Evolutionary conservation across 2,888 invertebrate genomes (phyloP).

Genomic region (Eulithis prunata): DNA sequence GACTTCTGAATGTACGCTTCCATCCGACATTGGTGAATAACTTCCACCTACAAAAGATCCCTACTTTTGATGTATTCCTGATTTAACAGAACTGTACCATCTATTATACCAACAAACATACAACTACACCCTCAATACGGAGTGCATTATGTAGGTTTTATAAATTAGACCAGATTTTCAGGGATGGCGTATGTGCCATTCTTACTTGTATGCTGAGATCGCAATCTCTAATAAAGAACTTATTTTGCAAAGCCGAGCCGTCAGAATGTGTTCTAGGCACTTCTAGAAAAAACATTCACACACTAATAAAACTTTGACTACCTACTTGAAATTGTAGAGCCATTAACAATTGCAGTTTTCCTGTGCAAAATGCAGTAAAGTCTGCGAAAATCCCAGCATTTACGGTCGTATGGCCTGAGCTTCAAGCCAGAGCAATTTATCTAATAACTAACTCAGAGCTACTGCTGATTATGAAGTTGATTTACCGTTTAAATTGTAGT

Average conservation of each 20-base stretch:
- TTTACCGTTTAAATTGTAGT: conserved; percentile 3
- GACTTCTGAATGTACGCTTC: conserved; percentile 39
- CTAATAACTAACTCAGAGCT: conserved; percentile 11
- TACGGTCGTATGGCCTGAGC: conserved; percentile 8
- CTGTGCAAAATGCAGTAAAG: conserved; percentile 15
- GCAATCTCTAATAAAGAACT: no score
- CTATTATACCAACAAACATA: background rate
- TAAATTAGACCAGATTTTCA: no score
- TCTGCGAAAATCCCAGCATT: conserved; percentile 15
- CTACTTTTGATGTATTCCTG: conserved; percentile 1
- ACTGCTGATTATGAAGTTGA: conserved; percentile 11
- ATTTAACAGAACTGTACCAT: no score
- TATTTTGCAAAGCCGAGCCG: background rate
- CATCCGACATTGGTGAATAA: conserved; percentile 38
- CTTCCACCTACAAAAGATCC: conserved; percentile 9
- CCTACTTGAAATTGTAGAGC: conserved; percentile 7
- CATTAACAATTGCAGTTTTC: conserved; percentile 21
- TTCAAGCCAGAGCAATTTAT: conserved; percentile 12
- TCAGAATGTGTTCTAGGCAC: background rate
- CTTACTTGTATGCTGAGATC: no score
- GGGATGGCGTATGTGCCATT: no score
- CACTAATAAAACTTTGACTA: conserved; percentile 10
- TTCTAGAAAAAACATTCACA: conserved; percentile 1
- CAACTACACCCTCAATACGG: no score
- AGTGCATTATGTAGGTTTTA: no score